Percentiles rank a stretch among this genome's conserved stretches.
These are phyloP conservation scores for Austrofundulus limnaeus DNA, from an alignment of 2,113 vertebrate species.

Conservation along the genomic window DNA sequence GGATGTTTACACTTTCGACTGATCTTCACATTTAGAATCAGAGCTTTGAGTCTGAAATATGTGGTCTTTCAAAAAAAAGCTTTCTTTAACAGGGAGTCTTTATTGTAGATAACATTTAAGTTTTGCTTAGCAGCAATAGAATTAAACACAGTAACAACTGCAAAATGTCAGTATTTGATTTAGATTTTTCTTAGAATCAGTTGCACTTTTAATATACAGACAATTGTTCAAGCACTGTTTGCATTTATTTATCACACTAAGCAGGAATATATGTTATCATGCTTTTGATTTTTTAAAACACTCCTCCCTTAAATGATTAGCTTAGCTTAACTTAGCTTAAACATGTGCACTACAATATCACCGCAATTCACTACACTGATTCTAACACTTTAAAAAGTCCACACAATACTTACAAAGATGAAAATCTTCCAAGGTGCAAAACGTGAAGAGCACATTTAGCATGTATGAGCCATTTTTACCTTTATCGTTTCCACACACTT, in stretches of 20 bases:
- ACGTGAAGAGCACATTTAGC: too few relatives aligned
- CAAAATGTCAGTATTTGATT: not conserved
- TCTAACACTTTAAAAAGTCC: too few relatives aligned
- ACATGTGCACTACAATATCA: too few relatives aligned
- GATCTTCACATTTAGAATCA: conserved; percentile 36
- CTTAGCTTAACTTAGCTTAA: too few relatives aligned
- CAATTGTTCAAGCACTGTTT: not conserved
- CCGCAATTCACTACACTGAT: too few relatives aligned
- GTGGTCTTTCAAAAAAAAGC: conserved; percentile 42
- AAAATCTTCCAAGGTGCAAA: too few relatives aligned
- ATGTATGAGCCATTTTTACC: too few relatives aligned
- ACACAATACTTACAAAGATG: too few relatives aligned
- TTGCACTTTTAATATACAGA: not conserved
- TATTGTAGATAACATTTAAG: conserved; percentile 22
- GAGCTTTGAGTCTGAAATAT: conserved; percentile 35
- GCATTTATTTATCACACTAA: not conserved
- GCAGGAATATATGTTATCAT: not conserved
- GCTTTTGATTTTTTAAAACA: too few relatives aligned
- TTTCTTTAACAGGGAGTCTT: conserved; percentile 34
- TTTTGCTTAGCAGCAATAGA: not conserved
- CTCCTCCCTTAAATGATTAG: too few relatives aligned
- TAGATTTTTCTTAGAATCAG: not conserved
- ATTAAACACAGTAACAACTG: conserved; percentile 5
- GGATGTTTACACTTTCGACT: conserved; percentile 46
- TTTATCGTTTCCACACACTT: too few relatives aligned